phyloP scores from a whole-genome alignment of 2,888 invertebrate species.

The Tenthredo amoena region DNA sequence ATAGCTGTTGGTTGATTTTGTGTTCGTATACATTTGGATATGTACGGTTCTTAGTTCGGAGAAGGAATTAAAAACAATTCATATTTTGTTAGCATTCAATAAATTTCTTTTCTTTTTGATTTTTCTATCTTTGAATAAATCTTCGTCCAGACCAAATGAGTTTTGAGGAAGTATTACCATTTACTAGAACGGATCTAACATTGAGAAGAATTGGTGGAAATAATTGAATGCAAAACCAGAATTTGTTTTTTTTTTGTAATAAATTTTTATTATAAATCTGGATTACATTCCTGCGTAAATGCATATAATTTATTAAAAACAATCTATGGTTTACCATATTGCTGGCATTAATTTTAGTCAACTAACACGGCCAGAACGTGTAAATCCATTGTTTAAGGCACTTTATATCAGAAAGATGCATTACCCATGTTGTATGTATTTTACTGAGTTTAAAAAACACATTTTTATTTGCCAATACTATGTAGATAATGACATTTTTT shows the following conservation, averaged over 20 bases:
- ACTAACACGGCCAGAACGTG: constrained; percentile 62
- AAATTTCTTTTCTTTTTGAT: not conserved
- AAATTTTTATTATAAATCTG: constrained; percentile 14
- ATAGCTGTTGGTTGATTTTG: not conserved
- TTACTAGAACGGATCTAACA: not conserved
- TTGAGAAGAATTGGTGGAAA: constrained; percentile 36
- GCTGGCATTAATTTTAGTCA: constrained; percentile 52
- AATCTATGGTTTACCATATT: constrained; percentile 5
- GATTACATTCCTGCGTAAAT: constrained; percentile 41
- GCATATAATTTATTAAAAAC: constrained; percentile 17
- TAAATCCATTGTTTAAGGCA: constrained; percentile 67
- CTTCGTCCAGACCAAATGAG: not conserved
- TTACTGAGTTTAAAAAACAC: constrained; percentile 24
- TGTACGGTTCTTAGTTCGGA: not conserved
- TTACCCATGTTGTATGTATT: constrained; percentile 52
- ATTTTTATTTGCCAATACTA: constrained; percentile 32
- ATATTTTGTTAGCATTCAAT: not conserved
- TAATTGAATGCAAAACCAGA: constrained; percentile 41
- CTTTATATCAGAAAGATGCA: constrained; percentile 61
- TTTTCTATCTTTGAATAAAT: not conserved
- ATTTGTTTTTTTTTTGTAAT: not conserved
- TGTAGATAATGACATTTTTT: constrained; percentile 33
- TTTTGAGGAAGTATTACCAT: not conserved
- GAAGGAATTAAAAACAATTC: not conserved
- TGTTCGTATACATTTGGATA: not conserved